phyloP scores from a whole-genome alignment of 2,888 invertebrate genomes.

The Chalcosyrphus nemorum region DNA sequence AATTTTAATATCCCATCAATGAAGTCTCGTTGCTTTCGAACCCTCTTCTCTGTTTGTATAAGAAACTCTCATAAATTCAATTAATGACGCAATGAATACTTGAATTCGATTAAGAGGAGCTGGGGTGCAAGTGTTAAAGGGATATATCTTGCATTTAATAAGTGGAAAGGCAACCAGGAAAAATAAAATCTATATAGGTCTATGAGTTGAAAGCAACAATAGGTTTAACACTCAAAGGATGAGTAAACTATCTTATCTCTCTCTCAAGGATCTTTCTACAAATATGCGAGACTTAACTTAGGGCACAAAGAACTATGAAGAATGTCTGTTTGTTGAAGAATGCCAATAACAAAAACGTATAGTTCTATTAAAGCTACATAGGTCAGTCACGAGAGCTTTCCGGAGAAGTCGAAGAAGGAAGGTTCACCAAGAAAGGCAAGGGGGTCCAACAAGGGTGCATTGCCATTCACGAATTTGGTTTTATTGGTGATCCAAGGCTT shows the following conservation, averaged over 20 bases:
- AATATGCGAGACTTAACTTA: background rate
- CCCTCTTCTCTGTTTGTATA: constrained; percentile 62
- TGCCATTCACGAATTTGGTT: too few relatives aligned
- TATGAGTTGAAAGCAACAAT: background rate
- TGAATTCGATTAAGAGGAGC: constrained; percentile 63
- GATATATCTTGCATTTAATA: constrained; percentile 3
- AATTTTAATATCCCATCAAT: constrained; percentile 72
- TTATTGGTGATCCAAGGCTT: too few relatives aligned
- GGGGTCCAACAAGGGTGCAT: too few relatives aligned
- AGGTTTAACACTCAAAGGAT: background rate
- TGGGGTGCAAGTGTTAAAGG: constrained; percentile 28
- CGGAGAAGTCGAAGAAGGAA: too few relatives aligned
- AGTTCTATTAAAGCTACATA: too few relatives aligned
- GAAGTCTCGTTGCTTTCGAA: constrained; percentile 64
- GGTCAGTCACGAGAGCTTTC: too few relatives aligned
- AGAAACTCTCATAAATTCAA: constrained; percentile 72
- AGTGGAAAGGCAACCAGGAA: background rate
- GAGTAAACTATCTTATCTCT: background rate
- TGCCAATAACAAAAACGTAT: too few relatives aligned
- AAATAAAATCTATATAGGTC: background rate
- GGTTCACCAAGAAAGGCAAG: too few relatives aligned
- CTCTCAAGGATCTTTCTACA: background rate
- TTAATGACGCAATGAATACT: constrained; percentile 73
- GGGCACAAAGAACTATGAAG: background rate
- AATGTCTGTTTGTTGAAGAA: too few relatives aligned